Percentiles rank a stretch among this genome's conserved stretches.
These are phyloP conservation scores for Sinocyclocheilus rhinocerous DNA, from an alignment of 2,113 vertebrate genomes.

Conservation along the genomic window DNA sequence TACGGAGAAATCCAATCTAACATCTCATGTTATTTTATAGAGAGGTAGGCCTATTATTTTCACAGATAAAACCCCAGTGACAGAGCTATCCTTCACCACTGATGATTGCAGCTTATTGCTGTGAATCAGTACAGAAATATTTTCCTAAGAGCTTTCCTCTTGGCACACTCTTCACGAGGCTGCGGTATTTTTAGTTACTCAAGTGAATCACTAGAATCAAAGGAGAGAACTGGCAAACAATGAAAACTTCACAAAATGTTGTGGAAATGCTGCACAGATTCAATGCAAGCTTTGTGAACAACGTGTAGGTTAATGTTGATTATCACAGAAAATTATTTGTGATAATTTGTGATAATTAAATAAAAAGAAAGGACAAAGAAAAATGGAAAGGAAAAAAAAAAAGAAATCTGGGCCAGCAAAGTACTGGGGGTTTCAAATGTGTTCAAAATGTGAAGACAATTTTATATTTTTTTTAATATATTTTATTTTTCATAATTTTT, in stretches of 20 bases:
- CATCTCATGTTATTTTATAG: conserved; percentile 20
- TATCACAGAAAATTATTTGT: neutral
- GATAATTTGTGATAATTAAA: neutral
- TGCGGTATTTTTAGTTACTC: conserved; percentile 45
- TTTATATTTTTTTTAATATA: neutral
- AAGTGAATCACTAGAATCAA: conserved; percentile 30
- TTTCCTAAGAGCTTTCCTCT: conserved; percentile 36
- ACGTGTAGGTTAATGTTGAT: neutral
- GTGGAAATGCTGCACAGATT: neutral
- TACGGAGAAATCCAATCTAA: conserved; percentile 32
- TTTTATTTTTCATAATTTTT: neutral
- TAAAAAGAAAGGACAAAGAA: neutral
- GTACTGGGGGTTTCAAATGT: too few relatives aligned
- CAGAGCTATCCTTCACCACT: conserved; percentile 62
- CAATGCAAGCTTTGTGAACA: neutral
- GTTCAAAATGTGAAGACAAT: neutral
- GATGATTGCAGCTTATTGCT: conserved; percentile 69
- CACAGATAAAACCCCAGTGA: conserved; percentile 17
- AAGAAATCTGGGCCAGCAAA: too few relatives aligned
- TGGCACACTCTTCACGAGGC: conserved; percentile 30
- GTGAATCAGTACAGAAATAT: conserved; percentile 54
- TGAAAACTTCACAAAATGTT: conserved; percentile 30
- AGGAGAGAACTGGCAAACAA: conserved; percentile 22
- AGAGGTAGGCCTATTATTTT: conserved; percentile 42
- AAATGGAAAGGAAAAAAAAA: too few relatives aligned